Evolutionary conservation across 1,140 invertebrate species (phyloP).

Genomic region (Lutraria rhynchaena): DNA sequence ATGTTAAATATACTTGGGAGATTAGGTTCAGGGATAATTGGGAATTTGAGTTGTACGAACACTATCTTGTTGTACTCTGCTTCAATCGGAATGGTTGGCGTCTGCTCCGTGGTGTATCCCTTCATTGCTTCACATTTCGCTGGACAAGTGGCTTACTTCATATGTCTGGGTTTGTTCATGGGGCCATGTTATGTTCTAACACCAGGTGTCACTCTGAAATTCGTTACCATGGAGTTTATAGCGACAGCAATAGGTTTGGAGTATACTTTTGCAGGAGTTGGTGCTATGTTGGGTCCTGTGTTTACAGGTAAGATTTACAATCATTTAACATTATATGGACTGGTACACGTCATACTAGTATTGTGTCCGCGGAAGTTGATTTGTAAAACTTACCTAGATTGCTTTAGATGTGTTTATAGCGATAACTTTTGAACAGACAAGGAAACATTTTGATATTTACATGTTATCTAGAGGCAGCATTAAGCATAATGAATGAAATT

Average conservation of each 20-base stretch:
- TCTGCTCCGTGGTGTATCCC: neutral
- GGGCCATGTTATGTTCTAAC: slow-evolving; percentile 14
- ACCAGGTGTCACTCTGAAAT: neutral
- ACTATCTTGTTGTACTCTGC: neutral
- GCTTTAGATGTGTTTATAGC: too few species aligned
- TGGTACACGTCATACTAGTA: too few species aligned
- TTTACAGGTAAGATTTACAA: slow-evolving; percentile 21
- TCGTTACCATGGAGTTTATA: neutral
- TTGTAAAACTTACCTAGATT: too few species aligned
- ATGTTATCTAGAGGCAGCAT: too few species aligned
- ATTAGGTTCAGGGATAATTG: neutral
- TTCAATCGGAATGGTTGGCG: neutral
- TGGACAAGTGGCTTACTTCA: neutral
- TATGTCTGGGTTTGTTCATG: slow-evolving; percentile 6
- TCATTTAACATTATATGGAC: too few species aligned
- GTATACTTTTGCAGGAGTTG: neutral
- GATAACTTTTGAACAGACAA: too few species aligned
- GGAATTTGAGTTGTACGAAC: neutral
- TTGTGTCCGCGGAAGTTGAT: too few species aligned
- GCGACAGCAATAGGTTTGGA: slow-evolving; percentile 5
- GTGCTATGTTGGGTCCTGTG: slow-evolving; percentile 18
- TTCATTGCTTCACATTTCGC: neutral
- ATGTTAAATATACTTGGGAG: neutral
- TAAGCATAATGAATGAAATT: too few species aligned
- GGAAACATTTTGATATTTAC: too few species aligned